A percentile compares a stretch with the other conserved stretches of the same genome.
phyloP scores from a whole-genome alignment of 2,888 invertebrate species.

The Melipona beecheii region DNA sequence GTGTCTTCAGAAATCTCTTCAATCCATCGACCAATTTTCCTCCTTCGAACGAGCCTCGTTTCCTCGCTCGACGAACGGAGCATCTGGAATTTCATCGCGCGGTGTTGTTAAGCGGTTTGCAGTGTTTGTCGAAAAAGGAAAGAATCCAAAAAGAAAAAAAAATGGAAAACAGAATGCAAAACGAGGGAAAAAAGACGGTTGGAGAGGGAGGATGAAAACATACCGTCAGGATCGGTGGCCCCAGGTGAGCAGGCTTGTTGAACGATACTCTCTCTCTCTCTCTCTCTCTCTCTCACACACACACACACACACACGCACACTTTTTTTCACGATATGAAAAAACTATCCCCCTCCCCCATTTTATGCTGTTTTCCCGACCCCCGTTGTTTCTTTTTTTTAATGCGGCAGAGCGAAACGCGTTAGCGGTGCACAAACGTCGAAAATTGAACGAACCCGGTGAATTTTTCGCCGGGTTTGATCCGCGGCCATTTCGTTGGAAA shows the following conservation, averaged over 20 bases:
- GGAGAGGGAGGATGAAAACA: not conserved
- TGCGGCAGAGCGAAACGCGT: conserved; percentile 4
- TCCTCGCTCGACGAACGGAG: not conserved
- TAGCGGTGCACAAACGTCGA: conserved; percentile 3
- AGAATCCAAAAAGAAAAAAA: not conserved
- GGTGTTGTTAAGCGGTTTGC: not conserved
- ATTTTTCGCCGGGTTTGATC: conserved; percentile 1
- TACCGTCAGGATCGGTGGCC: conserved; percentile 6
- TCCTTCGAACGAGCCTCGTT: not conserved
- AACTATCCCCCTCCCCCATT: not conserved
- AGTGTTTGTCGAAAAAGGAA: not conserved
- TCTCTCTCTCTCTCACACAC: no score
- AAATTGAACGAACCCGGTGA: conserved; percentile 19
- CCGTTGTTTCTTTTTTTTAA: conserved; percentile 15
- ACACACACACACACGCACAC: no score
- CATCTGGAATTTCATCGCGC: not conserved
- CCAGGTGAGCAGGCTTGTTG: not conserved
- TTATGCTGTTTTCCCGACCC: no score
- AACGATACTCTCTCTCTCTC: not conserved
- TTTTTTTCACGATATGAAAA: not conserved
- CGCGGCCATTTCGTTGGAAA: conserved; percentile 7
- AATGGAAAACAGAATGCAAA: not conserved
- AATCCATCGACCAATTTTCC: not conserved
- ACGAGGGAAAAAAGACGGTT: not conserved
- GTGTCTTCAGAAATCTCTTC: no score